Base-by-base conservation (phyloP, 1,140 invertebrate species). In the Sipha flava region DNA sequence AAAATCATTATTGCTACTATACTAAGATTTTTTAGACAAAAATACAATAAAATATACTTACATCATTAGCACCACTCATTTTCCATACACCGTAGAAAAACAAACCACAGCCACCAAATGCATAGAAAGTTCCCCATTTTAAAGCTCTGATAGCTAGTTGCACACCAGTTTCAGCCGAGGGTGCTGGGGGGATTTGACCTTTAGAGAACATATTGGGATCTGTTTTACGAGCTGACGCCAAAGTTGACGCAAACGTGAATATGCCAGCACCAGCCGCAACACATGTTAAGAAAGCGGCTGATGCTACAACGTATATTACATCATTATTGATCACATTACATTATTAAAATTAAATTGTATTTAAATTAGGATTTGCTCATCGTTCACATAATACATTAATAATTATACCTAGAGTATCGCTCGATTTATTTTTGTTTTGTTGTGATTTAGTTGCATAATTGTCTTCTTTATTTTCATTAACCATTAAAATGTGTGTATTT, bases 51-150 rank as follows among this genome's bases (percentile, higher is more conserved):
- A 79, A 45, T 5, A 64, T 40, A 83, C 85, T 87, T 84, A 93
- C 91, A 89, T 92, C 89, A 82, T 90, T 89, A 40, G 93, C 94
- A 81, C 94, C 95, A 43, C 94, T 91, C 9, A 95, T 82, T 87
- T 96, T 97, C 93, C 94, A 97, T 79, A 96, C 90, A 14, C 89
- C 89, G 86, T 92, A 95, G 85, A 92, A 94, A 77, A 97, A 86
- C 62, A 93, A 84, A 16, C 93, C 89, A 82, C 94, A 94, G 14
- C 95, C 94, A 47, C 91, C 87, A 18, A 95, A 87, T 0, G 95
- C 93, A 86, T 95, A 96, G 2, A 96, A 83, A 5, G 94, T 93
- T 3, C 94, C 95, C 91, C 93, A 93, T 26, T 91, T 92, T 2
- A 98, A 86, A 2, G 96, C 96, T 84, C 92, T 86, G 43, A 94